Evolutionary conservation across 2,797 vertebrate species (phyloP).

Genomic region (Artibeus jamaicensis): DNA sequence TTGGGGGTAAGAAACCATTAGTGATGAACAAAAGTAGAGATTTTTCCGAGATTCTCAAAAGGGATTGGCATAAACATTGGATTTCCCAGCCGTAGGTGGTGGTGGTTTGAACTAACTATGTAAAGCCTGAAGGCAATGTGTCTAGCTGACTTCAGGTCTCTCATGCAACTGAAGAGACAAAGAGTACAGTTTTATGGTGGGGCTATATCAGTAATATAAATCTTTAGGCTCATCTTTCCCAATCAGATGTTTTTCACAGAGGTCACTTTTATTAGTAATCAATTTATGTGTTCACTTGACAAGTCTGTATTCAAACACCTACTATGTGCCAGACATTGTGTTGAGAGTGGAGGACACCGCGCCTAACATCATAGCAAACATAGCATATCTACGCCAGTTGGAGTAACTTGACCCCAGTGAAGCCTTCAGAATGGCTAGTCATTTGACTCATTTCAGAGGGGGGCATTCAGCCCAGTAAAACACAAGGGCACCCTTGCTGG

Average conservation of each 20-base stretch:
- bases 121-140: conserved; percentile 34
- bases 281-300: background rate
- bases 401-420: background rate
- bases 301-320: background rate
- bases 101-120: background rate
- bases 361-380: background rate
- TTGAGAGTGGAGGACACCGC: background rate
- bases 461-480: background rate
- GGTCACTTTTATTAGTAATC: conserved; percentile 4
- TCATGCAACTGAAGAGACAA: background rate
- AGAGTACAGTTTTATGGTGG: background rate
- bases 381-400: background rate
- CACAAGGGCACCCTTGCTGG: background rate
- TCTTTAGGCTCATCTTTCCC: conserved; percentile 16
- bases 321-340: background rate
- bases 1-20: background rate
- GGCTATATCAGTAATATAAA: background rate
- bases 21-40: background rate
- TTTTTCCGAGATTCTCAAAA: background rate
- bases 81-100: background rate
- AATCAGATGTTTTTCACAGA: background rate
- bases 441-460: background rate
- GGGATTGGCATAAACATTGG: conserved; percentile 9
- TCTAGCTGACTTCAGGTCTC: background rate
- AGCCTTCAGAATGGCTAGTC: background rate